These are phyloP conservation scores for Crocodylus rhombifer DNA, from an alignment of 2,797 vertebrate species.

Conservation along the genomic window DNA sequence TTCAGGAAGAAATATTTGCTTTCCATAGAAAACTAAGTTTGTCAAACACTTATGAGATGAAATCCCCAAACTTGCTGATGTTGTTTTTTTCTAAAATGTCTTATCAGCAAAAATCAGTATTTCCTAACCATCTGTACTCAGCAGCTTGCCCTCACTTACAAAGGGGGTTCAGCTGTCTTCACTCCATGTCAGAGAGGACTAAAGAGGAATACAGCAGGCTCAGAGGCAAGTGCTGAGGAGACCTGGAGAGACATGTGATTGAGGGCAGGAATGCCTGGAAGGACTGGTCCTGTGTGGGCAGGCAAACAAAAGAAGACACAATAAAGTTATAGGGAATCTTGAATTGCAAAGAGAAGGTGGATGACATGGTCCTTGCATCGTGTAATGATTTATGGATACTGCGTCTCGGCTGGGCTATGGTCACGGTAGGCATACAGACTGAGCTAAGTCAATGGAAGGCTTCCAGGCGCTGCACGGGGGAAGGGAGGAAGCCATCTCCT, in stretches of 20 bases:
- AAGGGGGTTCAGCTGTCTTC: neutral
- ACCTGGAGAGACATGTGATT: neutral
- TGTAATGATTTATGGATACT: neutral
- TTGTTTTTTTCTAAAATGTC: no score
- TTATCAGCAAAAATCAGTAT: neutral
- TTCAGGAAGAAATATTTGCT: neutral
- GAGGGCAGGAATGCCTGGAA: neutral
- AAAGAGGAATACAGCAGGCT: neutral
- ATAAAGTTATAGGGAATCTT: neutral
- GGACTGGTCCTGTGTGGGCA: neutral
- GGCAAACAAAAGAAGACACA: neutral
- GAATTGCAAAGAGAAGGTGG: neutral
- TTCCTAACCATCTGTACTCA: neutral
- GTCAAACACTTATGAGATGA: neutral
- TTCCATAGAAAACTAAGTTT: neutral
- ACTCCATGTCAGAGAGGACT: neutral
- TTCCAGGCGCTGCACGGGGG: neutral
- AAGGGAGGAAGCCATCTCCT: neutral
- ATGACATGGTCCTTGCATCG: neutral
- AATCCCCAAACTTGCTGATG: no score
- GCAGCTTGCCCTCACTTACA: neutral
- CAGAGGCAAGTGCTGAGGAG: neutral
- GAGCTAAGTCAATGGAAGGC: neutral
- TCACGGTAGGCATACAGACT: neutral
- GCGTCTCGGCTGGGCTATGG: neutral